phyloP scores from a whole-genome alignment of 1,140 invertebrate species.

The Telenomus remus region DNA sequence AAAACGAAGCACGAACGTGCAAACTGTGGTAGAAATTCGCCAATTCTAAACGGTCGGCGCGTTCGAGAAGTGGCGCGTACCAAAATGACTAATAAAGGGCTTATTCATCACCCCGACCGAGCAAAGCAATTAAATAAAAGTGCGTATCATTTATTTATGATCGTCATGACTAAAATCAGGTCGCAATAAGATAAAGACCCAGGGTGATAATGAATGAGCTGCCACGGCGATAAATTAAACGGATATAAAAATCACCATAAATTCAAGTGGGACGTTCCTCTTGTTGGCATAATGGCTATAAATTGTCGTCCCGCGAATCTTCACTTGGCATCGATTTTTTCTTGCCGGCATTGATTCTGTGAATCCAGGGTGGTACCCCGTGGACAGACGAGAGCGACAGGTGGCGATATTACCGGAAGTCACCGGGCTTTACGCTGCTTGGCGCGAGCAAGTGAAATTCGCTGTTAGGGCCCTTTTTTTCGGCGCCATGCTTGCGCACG shows the following conservation, averaged over 20 bases:
- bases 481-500: slow-evolving; percentile 35
- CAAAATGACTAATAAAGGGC: slow-evolving; percentile 47
- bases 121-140: slow-evolving; percentile 38
- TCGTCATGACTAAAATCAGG: slow-evolving; percentile 44
- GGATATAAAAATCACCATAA: slow-evolving; percentile 51
- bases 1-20: slow-evolving; percentile 10
- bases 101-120: slow-evolving; percentile 27
- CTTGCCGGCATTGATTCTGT: slow-evolving; percentile 47
- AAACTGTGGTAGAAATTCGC: slow-evolving; percentile 39
- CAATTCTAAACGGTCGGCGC: slow-evolving; percentile 41
- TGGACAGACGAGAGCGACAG: slow-evolving; percentile 48
- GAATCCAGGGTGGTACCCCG: slow-evolving; percentile 46
- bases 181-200: slow-evolving; percentile 36
- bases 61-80: slow-evolving; percentile 14
- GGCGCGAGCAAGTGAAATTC: slow-evolving; percentile 57
- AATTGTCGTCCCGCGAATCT: slow-evolving; percentile 48
- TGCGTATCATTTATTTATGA: slow-evolving; percentile 48
- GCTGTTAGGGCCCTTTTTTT: slow-evolving; percentile 50
- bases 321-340: slow-evolving; percentile 44
- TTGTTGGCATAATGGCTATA: slow-evolving; percentile 57
- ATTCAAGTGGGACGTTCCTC: slow-evolving; percentile 47
- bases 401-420: slow-evolving; percentile 57
- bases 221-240: slow-evolving; percentile 38
- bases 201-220: slow-evolving; percentile 48
- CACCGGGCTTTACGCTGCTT: slow-evolving; percentile 30